These are phyloP conservation scores for Uropetala carovei DNA, from an alignment of 2,888 invertebrate species.

Conservation along the genomic window DNA sequence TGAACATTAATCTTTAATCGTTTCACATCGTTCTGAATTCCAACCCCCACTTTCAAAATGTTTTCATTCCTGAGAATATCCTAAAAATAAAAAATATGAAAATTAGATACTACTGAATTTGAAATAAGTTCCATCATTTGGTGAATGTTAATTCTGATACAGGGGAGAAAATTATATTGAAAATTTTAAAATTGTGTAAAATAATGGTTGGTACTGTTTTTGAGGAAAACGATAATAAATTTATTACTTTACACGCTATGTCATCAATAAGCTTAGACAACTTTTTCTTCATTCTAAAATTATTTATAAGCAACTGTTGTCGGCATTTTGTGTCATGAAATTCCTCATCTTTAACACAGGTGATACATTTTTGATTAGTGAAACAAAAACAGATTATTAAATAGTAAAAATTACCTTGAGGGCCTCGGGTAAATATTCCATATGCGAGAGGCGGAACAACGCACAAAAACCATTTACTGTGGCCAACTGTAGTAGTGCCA, in stretches of 20 bases:
- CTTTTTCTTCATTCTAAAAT: no score
- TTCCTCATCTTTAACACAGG: no score
- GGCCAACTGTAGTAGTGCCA: slow-evolving; percentile 85
- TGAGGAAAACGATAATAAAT: neutral
- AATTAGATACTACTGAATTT: neutral
- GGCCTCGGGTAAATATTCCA: slow-evolving; percentile 80
- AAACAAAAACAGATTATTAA: no score
- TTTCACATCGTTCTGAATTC: slow-evolving; percentile 82
- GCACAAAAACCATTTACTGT: slow-evolving; percentile 83
- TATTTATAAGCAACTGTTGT: no score
- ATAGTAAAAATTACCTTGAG: slow-evolving; percentile 76
- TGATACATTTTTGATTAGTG: no score
- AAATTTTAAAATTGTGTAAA: no score
- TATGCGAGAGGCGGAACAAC: slow-evolving; percentile 81
- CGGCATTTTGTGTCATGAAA: no score
- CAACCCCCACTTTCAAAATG: slow-evolving; percentile 88
- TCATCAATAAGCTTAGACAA: no score
- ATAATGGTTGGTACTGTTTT: neutral
- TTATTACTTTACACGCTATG: no score
- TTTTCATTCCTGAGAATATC: slow-evolving; percentile 80
- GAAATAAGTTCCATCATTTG: no score
- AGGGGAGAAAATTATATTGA: no score
- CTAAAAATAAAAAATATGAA: slow-evolving; percentile 71
- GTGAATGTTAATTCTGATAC: no score
- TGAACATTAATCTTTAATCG: slow-evolving; percentile 80